Percentiles rank a stretch among this genome's conserved stretches.
Conservation (phyloP, 2,113 vertebrate species). For the Prionailurus viverrinus region DNA sequence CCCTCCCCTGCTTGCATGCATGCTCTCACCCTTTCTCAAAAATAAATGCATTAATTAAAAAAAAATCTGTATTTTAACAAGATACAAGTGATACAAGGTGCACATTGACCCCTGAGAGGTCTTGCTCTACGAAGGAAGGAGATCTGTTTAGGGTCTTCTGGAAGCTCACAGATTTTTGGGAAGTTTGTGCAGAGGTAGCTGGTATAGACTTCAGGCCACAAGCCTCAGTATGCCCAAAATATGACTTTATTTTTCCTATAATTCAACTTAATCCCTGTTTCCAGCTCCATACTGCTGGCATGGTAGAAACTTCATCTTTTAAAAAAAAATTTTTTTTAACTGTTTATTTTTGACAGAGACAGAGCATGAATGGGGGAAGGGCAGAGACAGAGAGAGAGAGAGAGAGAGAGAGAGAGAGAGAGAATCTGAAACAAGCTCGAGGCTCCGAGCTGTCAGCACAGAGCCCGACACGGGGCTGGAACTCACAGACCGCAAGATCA, state of each 20-base stretch:
- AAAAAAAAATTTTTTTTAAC: no score
- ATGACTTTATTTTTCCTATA: neutral
- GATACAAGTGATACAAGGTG: neutral
- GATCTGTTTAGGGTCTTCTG: neutral
- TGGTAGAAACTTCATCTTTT: neutral
- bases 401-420: no score
- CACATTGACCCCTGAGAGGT: neutral
- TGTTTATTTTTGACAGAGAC: no score
- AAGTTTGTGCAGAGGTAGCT: neutral
- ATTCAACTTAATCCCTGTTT: neutral
- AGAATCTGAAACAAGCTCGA: no score
- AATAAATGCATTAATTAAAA: no score
- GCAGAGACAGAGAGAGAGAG: no score
- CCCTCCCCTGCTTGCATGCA: no score
- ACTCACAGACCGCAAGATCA: no score
- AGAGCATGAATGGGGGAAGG: no score
- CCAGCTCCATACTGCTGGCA: neutral
- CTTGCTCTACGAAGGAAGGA: neutral
- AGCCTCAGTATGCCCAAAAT: neutral
- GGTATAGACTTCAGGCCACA: neutral
- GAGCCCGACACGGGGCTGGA: no score
- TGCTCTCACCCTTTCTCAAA: no score
- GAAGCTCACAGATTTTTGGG: neutral
- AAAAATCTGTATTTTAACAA: neutral
- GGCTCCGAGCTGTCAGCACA: no score